Percentiles rank a stretch among this genome's conserved stretches.
Conservation (phyloP, 2,113 vertebrate species). For the Mohoua ochrocephala region DNA sequence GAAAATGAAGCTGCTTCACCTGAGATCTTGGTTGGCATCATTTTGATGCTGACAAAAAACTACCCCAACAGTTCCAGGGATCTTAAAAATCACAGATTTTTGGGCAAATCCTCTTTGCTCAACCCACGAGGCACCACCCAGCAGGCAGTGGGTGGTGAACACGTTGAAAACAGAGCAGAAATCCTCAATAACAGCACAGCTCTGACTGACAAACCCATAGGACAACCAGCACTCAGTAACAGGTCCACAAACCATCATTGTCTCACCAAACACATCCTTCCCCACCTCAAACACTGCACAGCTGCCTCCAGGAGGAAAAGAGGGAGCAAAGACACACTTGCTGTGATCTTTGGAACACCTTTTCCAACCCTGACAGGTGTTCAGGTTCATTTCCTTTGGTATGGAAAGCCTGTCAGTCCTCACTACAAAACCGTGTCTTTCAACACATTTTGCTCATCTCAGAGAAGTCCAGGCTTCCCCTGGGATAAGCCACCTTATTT, state of each 20-base stretch:
- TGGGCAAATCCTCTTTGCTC: background rate
- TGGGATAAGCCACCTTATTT: background rate
- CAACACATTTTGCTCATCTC: background rate
- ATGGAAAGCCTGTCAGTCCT: background rate
- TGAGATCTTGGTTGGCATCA: background rate
- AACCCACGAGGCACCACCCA: background rate
- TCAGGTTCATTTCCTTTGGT: background rate
- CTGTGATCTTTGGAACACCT: background rate
- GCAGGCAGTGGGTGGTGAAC: background rate
- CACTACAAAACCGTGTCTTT: background rate
- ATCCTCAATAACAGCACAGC: background rate
- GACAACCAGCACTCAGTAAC: background rate
- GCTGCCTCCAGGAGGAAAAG: background rate
- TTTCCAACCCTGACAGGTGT: background rate
- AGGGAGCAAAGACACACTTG: accelerated
- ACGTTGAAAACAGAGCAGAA: background rate
- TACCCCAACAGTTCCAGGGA: background rate
- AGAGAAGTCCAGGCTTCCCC: background rate
- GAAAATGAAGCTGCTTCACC: background rate
- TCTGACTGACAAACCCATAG: background rate
- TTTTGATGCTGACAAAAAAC: background rate
- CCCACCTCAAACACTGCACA: background rate
- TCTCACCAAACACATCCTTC: background rate
- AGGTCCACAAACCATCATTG: accelerated
- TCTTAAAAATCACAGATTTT: background rate